Evolutionary conservation across 2,888 invertebrate genomes (phyloP), one percentile per base, ranked within the genome.

Genomic region (Hirtodrosophila alboralis): DNA sequence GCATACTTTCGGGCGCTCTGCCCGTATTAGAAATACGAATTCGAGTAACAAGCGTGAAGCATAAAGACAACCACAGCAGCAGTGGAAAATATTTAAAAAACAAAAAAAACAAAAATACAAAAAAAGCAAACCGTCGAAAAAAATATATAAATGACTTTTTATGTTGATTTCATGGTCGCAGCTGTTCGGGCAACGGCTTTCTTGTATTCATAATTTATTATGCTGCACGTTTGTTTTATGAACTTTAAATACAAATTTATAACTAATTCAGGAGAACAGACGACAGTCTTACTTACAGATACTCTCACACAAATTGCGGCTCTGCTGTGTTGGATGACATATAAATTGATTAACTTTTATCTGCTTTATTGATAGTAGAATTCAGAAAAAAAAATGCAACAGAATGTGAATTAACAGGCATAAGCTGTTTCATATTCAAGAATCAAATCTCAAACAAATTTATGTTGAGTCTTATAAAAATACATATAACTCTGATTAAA

Each of bases 131-230:
- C 10, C 28, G 14, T 23, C 53, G 48, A 49, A 56, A 70, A n/a
- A 66, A 73, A 77, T 69, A 78, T 76, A 84, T 73, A 84, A 81
- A 81, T 81, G 81, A 81, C 76, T 81, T 81, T 84, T 81, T 81
- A 84, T 84, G 84, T 84, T 85, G 76, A 85, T 84, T 85, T 84
- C 84, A 85, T 74, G 84, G 85, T 66, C 76, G 72, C 84, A 84
- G 86, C 70, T 84, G 84, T 72, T 85, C 41, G 18, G 47, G 47
- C 59, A 66, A 48, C 33, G 43, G 53, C 31, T 62, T 53, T 47
- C 37, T 53, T 49, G 48, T 37, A 30, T 72, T 72, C 58, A 72
- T 80, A 75, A 80, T 84, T 80, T 84, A 80, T 80, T 62, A 80
- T 68, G 47, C 68, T 66, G 66, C 64, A 68, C 67, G 69, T 69